Base-by-base conservation (phyloP, 2,888 invertebrate genomes). In the Mystacides longicornis region DNA sequence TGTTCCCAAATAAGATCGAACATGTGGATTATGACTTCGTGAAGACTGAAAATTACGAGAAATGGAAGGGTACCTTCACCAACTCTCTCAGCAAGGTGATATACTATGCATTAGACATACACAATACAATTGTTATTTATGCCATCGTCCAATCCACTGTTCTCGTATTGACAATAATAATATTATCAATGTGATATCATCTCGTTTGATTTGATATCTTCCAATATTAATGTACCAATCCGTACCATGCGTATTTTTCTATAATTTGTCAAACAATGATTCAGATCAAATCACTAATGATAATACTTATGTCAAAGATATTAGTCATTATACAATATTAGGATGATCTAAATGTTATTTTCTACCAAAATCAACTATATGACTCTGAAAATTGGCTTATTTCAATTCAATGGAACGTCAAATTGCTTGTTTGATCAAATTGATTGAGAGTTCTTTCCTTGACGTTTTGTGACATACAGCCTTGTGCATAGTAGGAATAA, bases 61-160 rank as follows among this genome's bases (percentile, higher is more conserved):
- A 93, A 82, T 96, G 95, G 95, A 89, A 87, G 69, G 93, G 93
- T 63, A 80, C 95, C 63, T 89, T 96, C 73, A 85, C 90, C 69
- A 85, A 82, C 68, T 86, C 93, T 51, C 80, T 96, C 67, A 86
- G 86, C 73, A 91, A 90, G 87, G 93, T 93, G 76, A 72, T 48
- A 18, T 19, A 37, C 37, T n/a, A 3, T 7, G 3, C 37, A 16
- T 16, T 7, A 37, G 14, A 27, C 27, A 7, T 11, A 7, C 27
- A 27, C 27, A 14, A 18, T 43, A 16, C 7, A 11, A 11, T 5
- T 16, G 7, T 16, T 14, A 5, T 45, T 11, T 21, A 45, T 3
- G 45, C 18, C 45, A 45, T 45, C 20, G 45, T 45, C 45, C 4
- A 9, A 45, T 45, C 14, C 20, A 20, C 5, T 11, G 11, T 7